phyloP scores from a whole-genome alignment of 2,113 vertebrate species.

The Danionella cerebrum region DNA sequence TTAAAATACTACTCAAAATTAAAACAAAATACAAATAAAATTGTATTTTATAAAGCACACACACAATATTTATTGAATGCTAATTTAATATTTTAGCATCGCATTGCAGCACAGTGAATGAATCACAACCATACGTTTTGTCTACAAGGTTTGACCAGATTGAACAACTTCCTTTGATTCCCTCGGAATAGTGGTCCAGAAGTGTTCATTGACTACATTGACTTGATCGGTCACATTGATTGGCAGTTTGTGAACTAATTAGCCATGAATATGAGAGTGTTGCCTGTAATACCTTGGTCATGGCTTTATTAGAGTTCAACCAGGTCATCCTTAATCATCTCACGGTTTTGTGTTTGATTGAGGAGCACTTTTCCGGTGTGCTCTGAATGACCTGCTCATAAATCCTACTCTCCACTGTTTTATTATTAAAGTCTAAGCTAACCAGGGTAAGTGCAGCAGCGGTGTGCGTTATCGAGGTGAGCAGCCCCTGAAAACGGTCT shows the following conservation, averaged over 20 bases:
- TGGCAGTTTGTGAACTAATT: constrained; percentile 51
- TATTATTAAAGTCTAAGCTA: constrained; percentile 42
- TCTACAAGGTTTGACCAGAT: too few species aligned
- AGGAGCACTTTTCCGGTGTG: constrained; percentile 13
- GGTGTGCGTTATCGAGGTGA: background rate
- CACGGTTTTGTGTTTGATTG: constrained; percentile 27
- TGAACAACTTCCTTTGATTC: background rate
- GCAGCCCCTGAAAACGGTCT: constrained; percentile 21
- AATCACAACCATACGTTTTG: too few species aligned
- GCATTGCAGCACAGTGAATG: too few species aligned
- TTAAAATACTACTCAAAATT: too few species aligned
- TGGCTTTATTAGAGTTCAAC: constrained; percentile 45
- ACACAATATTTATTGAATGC: too few species aligned
- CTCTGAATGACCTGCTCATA: constrained; percentile 38
- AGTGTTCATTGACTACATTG: background rate
- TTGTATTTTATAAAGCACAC: too few species aligned
- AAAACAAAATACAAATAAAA: too few species aligned
- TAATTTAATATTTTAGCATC: too few species aligned
- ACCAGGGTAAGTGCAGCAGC: constrained; percentile 8
- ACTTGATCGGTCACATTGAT: constrained; percentile 19
- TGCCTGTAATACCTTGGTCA: constrained; percentile 34
- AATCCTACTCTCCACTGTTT: constrained; percentile 44
- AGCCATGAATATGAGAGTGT: constrained; percentile 42
- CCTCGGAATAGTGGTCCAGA: background rate
- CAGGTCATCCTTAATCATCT: constrained; percentile 47